These are phyloP conservation scores for Enteromius thamalakanensis DNA, from an alignment of 2,797 vertebrate species.

Conservation along the genomic window DNA sequence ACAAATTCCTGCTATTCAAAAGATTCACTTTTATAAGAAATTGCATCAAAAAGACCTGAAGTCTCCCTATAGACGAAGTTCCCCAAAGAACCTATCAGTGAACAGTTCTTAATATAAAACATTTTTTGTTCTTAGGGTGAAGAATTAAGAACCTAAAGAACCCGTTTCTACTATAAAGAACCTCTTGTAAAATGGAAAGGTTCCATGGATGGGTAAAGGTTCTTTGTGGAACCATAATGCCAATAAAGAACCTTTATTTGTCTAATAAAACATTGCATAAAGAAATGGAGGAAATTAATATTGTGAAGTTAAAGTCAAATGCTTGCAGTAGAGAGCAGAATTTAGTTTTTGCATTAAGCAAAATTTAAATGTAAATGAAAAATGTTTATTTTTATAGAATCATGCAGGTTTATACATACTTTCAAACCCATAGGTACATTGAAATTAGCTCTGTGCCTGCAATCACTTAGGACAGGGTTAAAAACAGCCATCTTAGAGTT, in stretches of 20 bases:
- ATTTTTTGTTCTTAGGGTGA: no score
- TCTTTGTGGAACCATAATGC: no score
- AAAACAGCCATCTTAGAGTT: slow-evolving; percentile 41
- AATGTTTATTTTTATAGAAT: background rate
- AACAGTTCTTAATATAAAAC: no score
- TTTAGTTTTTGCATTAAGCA: background rate
- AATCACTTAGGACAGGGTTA: slow-evolving; percentile 38
- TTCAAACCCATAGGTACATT: background rate
- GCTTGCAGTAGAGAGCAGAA: slow-evolving; percentile 47
- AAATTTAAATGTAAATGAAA: background rate
- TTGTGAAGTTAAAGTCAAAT: slow-evolving; percentile 56
- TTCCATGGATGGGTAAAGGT: no score
- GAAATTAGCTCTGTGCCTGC: slow-evolving; percentile 43
- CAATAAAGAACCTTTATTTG: no score
- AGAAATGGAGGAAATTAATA: slow-evolving; percentile 48
- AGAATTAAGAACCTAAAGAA: no score
- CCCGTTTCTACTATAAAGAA: no score
- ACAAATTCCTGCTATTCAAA: slow-evolving; percentile 52
- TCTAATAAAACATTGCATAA: slow-evolving; percentile 33
- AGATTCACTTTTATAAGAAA: slow-evolving; percentile 60
- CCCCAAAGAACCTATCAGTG: no score
- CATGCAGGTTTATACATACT: background rate
- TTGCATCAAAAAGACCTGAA: slow-evolving; percentile 63
- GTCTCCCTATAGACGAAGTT: slow-evolving; percentile 51
- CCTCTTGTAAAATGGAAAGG: no score